Base-by-base conservation (phyloP, 1,140 invertebrate genomes). In the Trypoxylus dichotomus region DNA sequence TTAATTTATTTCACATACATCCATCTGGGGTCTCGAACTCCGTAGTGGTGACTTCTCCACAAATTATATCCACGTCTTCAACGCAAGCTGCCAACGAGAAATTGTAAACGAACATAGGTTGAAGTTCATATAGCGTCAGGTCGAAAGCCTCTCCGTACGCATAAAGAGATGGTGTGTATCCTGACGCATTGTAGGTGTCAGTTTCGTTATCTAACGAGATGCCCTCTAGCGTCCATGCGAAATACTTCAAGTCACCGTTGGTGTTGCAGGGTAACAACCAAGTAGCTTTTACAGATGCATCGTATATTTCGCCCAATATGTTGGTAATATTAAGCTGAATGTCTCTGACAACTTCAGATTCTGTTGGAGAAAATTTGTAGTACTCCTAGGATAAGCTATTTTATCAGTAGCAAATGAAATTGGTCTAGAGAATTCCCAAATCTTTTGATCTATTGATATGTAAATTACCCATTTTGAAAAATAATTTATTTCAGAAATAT, bases 191-290 rank as follows among this genome's bases (percentile, higher is more conserved):
- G 27, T 27, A 6, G 19, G 10, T 73, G 1, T 37, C 71, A 0
- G 71, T 21, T 11, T n/a, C n/a, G 13, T 32, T 15, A 27, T 73
- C 71, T 25, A 73, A 21, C 13, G 68, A 71, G 13, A 8, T 8
- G 8, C 68, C 19, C 6, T 13, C 13, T 25, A 71, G 3, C 2
- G 3, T 25, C 27, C 15, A 32, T 3, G 0, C 7, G 19, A 73
- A 73, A 15, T 37, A 25, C 37, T 13, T n/a, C 11, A 73, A 8
- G 3, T 32, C 15, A 2, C 71, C 71, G 37, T 73, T 73, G 2
- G 0, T 73, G 71, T 73, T 73, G 27, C 71, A 73, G 10, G 71
- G 71, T 19, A n/a, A 13, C 11, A 42, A 73, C 71, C 71, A 73
- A 32, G 15, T 29, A n/a, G 27, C 8, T 19, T 1, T 19, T 0